Base-by-base conservation (phyloP, 1,140 invertebrate species). In the Atta colombica region DNA sequence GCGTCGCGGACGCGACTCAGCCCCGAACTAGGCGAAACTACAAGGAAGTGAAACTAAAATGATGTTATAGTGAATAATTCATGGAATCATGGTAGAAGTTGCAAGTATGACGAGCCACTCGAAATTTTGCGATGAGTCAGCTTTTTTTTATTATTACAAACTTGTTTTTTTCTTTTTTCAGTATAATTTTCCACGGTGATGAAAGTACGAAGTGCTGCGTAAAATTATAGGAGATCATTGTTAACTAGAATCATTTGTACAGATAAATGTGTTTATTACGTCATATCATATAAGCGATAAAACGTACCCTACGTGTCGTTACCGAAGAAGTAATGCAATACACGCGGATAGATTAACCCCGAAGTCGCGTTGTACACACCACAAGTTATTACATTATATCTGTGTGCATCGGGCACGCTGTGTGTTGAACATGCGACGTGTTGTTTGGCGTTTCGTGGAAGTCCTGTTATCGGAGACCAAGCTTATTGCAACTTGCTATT, bases 361-460 rank as follows among this genome's bases (percentile, higher is more conserved):
- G 51, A 81, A 81, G 78, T 81, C 65, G 55, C 68, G 66, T 72
- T 61, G 80, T 58, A 58, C n/a, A 49, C 69, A 74, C n/a, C 55
- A 39, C 69, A 10, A 45, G 55, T 75, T 74, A 61, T 84, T 84
- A 65, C 55, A 49, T n/a, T 63, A 18, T 61, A 12, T 74, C 18
- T 16, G 25, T 84, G 39, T 84, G 25, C 31, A 55, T 58, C 65
- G 77, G 49, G 77, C 49, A 81, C 21, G 28, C 65, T 31, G 28
- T 39, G 68, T 69, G 39, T 60, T 55, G 69, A 74, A 74, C 80
- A 84, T 84, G 80, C 80, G 69, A 84, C 80, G 80, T 84, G 80
- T 84, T 84, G 80, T 84, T 84, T 74, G 55, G 55, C 69, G 80
- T 84, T 84, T 84, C 80, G 69, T 74, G 80, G 68, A 84, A 84